Base-by-base conservation (phyloP, 2,113 vertebrate species). In the Tauraco erythrolophus region DNA sequence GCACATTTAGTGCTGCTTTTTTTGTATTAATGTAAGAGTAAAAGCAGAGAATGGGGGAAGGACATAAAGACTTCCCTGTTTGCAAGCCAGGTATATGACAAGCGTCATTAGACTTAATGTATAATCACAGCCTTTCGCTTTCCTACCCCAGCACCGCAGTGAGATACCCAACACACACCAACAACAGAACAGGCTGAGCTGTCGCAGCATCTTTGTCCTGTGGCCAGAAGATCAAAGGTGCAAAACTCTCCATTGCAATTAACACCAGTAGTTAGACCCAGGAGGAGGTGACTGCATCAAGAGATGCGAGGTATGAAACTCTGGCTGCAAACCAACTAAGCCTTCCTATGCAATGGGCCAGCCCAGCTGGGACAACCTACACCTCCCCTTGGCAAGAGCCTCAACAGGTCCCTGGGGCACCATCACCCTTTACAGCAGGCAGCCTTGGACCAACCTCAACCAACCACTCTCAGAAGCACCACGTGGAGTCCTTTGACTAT, bases 161-260 rank as follows among this genome's bases (percentile, higher is more conserved):
- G 25, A 89, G 83, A 91, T 64, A 81, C 1, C 57, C 60, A 78
- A 33, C 39, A 27, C 46, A 23, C 50, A 31, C 25, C 53, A 74
- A 9, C 48, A 83, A 6, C 48, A 50, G 21, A 74, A 15, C 35
- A 3, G 41, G 15, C 91, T 74, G 83, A 92, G 75, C 83, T 91
- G 84, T 75, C 35, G 1, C 83, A 87, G 43, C 87, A 89, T 15
- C 83, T 80, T 54, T 45, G 62, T 24, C 21, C 68, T 43, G 24
- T 71, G 69, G 64, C 81, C 84, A 76, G 60, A 45, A 96, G 84
- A 96, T 94, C 84, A 92, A 94, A 95, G 84, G 27, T 43, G 30
- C 56, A 75, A 50, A 88, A 33, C 48, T 84, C 57, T 56, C 24
- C 64, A 31, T 14, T 9, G 16, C 89, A 81, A 75, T 76, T 87